Conservation (phyloP, 2,888 invertebrate genomes). For the Spatulosminthurus flaviceps region DNA sequence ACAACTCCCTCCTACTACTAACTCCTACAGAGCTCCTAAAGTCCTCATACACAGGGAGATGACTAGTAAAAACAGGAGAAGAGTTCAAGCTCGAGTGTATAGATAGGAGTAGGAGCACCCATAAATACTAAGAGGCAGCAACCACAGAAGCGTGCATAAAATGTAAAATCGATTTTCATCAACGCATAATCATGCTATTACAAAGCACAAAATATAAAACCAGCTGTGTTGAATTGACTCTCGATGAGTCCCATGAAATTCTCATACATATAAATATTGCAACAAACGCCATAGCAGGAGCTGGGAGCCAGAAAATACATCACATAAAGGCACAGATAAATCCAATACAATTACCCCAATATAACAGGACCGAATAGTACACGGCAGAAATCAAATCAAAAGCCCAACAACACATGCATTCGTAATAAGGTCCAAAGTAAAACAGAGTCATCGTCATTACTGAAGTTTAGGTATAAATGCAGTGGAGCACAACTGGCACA, state of each 20-base stretch:
- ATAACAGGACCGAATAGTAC: no score
- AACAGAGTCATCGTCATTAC: background rate
- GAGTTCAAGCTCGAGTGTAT: no score
- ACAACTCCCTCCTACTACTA: background rate
- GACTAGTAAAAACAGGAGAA: background rate
- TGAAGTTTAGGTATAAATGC: constrained; percentile 1
- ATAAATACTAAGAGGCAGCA: background rate
- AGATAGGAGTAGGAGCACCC: background rate
- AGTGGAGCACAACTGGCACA: background rate
- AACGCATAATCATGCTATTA: constrained; percentile 18
- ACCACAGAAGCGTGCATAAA: constrained; percentile 1
- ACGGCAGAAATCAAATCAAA: no score
- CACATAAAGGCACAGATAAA: background rate
- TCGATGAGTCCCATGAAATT: background rate
- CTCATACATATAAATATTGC: background rate
- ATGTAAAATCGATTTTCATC: constrained; percentile 18
- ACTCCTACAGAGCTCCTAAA: background rate
- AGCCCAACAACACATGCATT: no score
- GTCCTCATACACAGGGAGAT: background rate
- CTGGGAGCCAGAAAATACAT: no score
- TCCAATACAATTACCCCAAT: no score
- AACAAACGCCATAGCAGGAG: no score
- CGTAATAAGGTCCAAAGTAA: background rate
- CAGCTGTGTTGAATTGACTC: constrained; percentile 13
- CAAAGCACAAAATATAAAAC: constrained; percentile 14